These are phyloP conservation scores for Saccopteryx leptura DNA, from an alignment of 2,113 vertebrate species.

Conservation along the genomic window DNA sequence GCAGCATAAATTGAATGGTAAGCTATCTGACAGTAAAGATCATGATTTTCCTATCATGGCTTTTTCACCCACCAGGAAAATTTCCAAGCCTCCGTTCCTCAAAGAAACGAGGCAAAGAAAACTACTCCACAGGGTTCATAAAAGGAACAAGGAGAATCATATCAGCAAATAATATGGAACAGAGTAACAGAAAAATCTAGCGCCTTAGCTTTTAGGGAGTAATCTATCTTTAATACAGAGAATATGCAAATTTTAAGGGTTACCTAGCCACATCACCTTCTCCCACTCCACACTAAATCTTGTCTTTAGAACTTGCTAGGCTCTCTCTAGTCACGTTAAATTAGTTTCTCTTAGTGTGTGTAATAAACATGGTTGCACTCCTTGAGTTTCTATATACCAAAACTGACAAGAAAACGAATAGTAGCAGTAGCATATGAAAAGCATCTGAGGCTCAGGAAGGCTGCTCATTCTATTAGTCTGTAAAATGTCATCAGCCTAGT, in stretches of 20 bases:
- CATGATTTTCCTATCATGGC: neutral
- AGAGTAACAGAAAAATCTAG: neutral
- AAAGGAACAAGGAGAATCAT: neutral
- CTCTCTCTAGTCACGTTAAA: neutral
- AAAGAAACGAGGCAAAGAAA: neutral
- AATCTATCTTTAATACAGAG: conserved; percentile 1
- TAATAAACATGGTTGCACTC: neutral
- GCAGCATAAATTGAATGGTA: neutral
- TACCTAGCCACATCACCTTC: neutral
- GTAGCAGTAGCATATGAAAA: neutral
- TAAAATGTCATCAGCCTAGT: conserved; percentile 65
- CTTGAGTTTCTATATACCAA: neutral
- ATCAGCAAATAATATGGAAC: neutral
- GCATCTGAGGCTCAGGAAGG: neutral
- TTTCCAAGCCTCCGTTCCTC: neutral
- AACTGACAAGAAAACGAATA: conserved; percentile 18
- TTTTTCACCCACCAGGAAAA: neutral
- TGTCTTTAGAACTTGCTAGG: neutral
- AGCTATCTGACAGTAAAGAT: neutral
- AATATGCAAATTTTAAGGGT: neutral
- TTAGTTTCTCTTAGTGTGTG: neutral
- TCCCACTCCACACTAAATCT: neutral
- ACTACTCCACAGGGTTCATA: neutral
- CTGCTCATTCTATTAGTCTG: conserved; percentile 32
- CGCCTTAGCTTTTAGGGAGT: neutral